These are phyloP conservation scores for Poeciliopsis retropinna DNA, from an alignment of 2,113 vertebrate species.

Conservation along the genomic window DNA sequence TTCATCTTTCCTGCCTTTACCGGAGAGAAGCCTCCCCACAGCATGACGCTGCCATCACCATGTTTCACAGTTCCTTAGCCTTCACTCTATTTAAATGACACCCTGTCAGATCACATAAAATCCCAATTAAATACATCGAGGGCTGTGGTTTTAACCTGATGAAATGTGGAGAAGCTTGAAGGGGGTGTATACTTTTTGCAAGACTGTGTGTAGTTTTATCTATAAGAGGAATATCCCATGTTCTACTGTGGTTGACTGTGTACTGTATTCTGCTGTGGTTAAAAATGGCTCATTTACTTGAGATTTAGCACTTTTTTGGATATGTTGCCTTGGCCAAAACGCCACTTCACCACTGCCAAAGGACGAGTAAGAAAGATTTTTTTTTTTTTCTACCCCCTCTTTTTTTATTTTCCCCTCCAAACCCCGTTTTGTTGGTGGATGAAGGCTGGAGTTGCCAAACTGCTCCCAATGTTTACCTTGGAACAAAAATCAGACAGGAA, in stretches of 20 bases:
- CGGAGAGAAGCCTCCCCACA: neutral
- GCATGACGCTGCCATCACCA: neutral
- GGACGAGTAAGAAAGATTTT: constrained; percentile 46
- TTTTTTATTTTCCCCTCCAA: constrained; percentile 31
- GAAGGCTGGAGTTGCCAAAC: constrained; percentile 67
- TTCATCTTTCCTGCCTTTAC: too few species aligned
- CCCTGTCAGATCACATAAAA: neutral
- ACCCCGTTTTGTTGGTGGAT: constrained; percentile 28
- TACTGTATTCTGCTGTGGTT: constrained; percentile 33
- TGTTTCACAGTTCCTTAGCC: neutral
- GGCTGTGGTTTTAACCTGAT: neutral
- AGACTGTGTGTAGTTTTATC: neutral
- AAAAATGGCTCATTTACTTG: constrained; percentile 50
- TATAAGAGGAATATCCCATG: neutral
- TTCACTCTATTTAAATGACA: neutral
- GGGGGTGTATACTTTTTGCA: constrained; percentile 14
- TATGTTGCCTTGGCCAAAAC: constrained; percentile 63
- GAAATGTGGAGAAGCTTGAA: neutral
- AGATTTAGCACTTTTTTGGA: constrained; percentile 63
- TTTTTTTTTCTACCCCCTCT: neutral
- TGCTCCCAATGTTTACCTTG: constrained; percentile 30
- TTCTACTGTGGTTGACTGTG: constrained; percentile 6
- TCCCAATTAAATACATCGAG: neutral
- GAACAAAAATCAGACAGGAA: neutral
- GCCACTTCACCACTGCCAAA: constrained; percentile 73